phyloP scores from a whole-genome alignment of 2,888 invertebrate species.

The Cheilosia vulpina region DNA sequence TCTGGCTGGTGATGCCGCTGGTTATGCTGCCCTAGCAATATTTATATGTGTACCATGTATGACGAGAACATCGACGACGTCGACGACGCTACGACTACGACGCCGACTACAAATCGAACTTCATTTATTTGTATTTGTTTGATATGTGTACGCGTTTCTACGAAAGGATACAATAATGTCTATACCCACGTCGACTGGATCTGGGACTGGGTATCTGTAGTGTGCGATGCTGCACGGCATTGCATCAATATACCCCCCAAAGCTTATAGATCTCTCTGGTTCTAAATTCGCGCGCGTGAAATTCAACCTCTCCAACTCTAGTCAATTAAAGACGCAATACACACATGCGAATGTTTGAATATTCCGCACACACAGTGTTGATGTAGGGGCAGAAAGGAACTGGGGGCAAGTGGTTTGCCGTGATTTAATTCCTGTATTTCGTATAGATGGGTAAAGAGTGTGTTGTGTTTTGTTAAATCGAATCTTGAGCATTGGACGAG shows the following conservation, averaged over 20 bases:
- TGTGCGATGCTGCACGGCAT: conserved; percentile 52
- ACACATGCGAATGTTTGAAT: conserved; percentile 56
- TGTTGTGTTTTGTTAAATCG: conserved; percentile 1
- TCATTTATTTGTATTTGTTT: conserved; percentile 71
- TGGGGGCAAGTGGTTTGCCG: background rate
- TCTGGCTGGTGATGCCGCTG: conserved; percentile 68
- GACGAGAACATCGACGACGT: conserved; percentile 40
- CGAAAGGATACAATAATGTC: conserved; percentile 70
- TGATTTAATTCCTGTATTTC: conserved; percentile 39
- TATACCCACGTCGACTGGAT: conserved; percentile 50
- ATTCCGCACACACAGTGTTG: conserved; percentile 4
- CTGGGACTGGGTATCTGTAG: background rate
- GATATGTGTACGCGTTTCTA: conserved; percentile 61
- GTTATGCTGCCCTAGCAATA: conserved; percentile 66
- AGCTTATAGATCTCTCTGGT: conserved; percentile 48
- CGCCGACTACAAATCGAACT: conserved; percentile 70
- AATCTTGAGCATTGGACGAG: background rate
- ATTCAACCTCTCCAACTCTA: conserved; percentile 57
- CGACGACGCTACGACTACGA: conserved; percentile 23
- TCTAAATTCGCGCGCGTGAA: conserved; percentile 65
- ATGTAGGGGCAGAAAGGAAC: conserved; percentile 9
- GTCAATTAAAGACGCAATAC: conserved; percentile 62
- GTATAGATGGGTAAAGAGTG: background rate
- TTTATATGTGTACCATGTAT: conserved; percentile 53
- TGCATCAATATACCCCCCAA: conserved; percentile 25